Evolutionary conservation across 2,888 invertebrate genomes (phyloP).

Genomic region (Epicampocera succincta): DNA sequence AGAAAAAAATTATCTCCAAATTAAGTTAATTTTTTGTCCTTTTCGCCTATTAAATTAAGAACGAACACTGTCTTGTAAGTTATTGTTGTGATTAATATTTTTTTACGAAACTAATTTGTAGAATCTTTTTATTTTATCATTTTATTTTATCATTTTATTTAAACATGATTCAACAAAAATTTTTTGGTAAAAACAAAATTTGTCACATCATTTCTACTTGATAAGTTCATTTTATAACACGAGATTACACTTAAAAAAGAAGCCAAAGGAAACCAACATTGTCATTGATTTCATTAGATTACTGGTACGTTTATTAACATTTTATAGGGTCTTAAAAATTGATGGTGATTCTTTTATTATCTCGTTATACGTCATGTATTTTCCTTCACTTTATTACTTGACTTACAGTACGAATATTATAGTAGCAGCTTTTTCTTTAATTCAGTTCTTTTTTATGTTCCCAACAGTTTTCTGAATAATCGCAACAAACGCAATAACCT

Average conservation of each 20-base stretch:
- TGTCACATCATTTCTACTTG: not conserved
- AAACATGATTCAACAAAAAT: not conserved
- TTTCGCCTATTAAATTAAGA: too few species aligned
- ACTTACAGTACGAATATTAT: too few species aligned
- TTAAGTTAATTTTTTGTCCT: too few species aligned
- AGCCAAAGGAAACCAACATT: not conserved
- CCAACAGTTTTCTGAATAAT: constrained; percentile 86
- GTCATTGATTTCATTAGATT: constrained; percentile 34
- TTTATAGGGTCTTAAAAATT: constrained; percentile 38
- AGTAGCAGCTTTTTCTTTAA: constrained; percentile 25
- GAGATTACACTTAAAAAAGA: not conserved
- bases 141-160: too few species aligned
- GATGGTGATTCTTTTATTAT: constrained; percentile 26
- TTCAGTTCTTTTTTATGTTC: constrained; percentile 45
- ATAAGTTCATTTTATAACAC: not conserved
- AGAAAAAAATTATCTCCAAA: too few species aligned
- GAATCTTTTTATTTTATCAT: too few species aligned
- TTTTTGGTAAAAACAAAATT: not conserved
- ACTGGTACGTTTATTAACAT: constrained; percentile 29
- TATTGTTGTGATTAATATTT: too few species aligned
- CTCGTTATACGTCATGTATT: constrained; percentile 12
- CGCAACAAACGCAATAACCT: constrained; percentile 87
- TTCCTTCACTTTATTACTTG: constrained; percentile 26
- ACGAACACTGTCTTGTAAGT: too few species aligned
- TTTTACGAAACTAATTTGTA: too few species aligned